phyloP scores from a whole-genome alignment of 2,888 invertebrate species.

The Euplagia quadripunctaria region DNA sequence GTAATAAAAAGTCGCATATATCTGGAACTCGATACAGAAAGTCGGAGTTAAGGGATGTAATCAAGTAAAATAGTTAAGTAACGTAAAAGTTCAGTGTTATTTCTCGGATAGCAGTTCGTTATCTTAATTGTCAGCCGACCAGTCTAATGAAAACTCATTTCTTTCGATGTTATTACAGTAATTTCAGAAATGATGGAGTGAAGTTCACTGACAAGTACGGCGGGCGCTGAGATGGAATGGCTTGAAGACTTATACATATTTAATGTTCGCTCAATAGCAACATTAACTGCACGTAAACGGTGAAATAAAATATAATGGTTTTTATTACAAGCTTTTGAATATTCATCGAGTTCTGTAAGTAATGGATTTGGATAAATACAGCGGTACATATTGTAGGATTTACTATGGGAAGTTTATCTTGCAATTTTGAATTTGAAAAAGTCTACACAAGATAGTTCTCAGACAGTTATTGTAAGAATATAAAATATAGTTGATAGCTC shows the following conservation, averaged over 20 bases:
- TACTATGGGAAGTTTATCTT: neutral
- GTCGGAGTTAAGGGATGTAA: constrained; percentile 27
- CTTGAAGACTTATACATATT: constrained; percentile 42
- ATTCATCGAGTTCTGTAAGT: constrained; percentile 14
- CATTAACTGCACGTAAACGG: constrained; percentile 38
- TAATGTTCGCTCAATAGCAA: constrained; percentile 36
- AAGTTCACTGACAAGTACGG: constrained; percentile 30
- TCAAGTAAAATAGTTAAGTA: constrained; percentile 33
- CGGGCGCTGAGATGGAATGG: constrained; percentile 21
- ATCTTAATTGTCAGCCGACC: constrained; percentile 38
- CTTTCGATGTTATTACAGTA: constrained; percentile 45
- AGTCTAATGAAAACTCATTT: constrained; percentile 56
- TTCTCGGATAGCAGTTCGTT: constrained; percentile 29
- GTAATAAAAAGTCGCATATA: neutral
- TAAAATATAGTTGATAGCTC: no score
- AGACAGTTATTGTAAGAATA: no score
- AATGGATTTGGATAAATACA: neutral
- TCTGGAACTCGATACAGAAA: constrained; percentile 15
- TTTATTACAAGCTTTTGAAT: constrained; percentile 35
- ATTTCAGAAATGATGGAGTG: constrained; percentile 51
- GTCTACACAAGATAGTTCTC: no score
- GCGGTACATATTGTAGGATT: neutral
- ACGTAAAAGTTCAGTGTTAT: constrained; percentile 34
- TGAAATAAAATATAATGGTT: constrained; percentile 35
- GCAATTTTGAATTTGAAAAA: neutral